phyloP scores from a whole-genome alignment of 2,113 vertebrate genomes.

The Laterallus jamaicensis region DNA sequence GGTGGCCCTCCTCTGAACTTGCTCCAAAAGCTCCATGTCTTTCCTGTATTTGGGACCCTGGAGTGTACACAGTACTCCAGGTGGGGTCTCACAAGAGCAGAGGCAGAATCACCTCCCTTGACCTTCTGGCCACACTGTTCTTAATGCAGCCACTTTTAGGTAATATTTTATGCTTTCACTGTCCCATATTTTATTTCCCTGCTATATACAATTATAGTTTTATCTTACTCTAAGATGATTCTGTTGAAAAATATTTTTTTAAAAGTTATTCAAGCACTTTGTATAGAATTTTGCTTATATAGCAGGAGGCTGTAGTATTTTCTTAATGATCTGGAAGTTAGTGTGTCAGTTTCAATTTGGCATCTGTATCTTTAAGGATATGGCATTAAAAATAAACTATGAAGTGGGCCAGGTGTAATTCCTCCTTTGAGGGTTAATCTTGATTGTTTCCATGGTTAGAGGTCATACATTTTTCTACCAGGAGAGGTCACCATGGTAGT shows the following conservation, averaged over 20 bases:
- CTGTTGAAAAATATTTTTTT: background rate
- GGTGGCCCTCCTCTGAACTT: no score
- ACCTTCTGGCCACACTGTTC: no score
- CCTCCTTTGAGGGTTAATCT: background rate
- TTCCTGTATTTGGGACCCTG: no score
- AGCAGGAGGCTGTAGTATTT: background rate
- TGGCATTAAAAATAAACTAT: background rate
- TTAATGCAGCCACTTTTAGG: background rate
- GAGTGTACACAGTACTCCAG: no score
- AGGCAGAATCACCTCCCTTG: no score
- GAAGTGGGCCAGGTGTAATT: background rate
- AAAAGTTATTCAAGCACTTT: background rate
- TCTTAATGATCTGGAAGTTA: background rate
- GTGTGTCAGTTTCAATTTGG: background rate
- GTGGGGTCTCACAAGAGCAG: no score
- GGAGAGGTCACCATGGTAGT: slow-evolving; percentile 47
- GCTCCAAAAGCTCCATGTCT: no score
- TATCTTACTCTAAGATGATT: background rate
- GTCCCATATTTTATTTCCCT: background rate
- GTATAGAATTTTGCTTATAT: background rate
- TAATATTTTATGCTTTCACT: background rate
- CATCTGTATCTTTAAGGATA: background rate
- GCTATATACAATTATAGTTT: background rate
- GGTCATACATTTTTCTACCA: slow-evolving; percentile 46
- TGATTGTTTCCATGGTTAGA: background rate